These are phyloP conservation scores for Pipistrellus pygmaeus DNA, from an alignment of 2,797 vertebrate species.

Conservation along the genomic window DNA sequence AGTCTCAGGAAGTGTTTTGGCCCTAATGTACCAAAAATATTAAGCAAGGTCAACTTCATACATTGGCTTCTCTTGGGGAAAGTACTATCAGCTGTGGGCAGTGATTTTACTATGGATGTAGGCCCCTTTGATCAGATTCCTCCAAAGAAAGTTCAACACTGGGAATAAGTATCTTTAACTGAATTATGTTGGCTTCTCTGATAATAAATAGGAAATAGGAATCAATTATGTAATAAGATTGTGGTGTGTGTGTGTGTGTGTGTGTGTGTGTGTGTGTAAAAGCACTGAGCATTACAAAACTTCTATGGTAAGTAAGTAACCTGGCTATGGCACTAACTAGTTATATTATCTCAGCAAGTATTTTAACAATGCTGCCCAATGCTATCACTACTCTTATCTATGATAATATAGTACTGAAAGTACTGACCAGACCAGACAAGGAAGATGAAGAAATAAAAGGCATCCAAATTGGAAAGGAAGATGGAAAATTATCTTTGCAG, in stretches of 20 bases:
- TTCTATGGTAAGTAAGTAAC: not conserved
- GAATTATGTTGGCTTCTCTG: not conserved
- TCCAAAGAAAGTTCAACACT: conserved; percentile 9
- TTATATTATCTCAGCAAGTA: not conserved
- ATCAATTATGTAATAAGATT: not conserved
- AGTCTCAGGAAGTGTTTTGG: conserved; percentile 16
- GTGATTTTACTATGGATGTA: not conserved
- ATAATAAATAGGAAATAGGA: not conserved
- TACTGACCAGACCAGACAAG: not conserved
- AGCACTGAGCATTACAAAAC: not conserved
- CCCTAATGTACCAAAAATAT: not conserved
- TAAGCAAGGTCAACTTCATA: conserved; percentile 5
- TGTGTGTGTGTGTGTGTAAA: not conserved
- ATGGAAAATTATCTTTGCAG: not conserved
- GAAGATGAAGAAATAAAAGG: conserved; percentile 17
- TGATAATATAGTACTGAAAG: not conserved
- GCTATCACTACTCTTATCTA: not conserved
- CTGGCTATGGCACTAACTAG: not conserved
- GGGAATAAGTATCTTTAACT: not conserved
- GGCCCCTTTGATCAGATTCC: not conserved
- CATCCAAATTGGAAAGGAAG: not conserved
- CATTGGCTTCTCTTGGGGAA: not conserved
- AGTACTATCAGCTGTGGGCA: not conserved
- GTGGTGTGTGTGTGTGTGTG: not conserved
- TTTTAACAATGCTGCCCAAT: not conserved